These are phyloP conservation scores for Tragelaphus buxtoni DNA, from an alignment of 2,113 vertebrate genomes.

Conservation along the genomic window DNA sequence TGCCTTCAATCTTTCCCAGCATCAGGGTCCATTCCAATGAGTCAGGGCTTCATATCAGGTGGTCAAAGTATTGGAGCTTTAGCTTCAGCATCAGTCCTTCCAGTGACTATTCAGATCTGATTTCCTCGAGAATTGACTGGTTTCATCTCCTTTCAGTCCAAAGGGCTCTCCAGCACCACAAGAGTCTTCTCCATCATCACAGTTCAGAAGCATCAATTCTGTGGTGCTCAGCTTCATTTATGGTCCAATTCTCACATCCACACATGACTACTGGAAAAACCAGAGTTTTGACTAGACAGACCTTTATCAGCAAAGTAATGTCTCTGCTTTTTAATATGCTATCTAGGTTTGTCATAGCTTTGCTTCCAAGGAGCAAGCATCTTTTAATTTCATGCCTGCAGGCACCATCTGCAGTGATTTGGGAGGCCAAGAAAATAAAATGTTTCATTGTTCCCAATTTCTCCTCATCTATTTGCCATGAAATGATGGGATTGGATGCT, in stretches of 20 bases:
- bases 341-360: not conserved
- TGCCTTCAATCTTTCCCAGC: not conserved
- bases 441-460: not conserved
- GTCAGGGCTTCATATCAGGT: not conserved
- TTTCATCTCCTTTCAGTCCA: not conserved
- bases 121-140: not conserved
- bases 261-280: not conserved
- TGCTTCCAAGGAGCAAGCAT: not conserved
- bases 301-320: not conserved
- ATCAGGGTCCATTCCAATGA: not conserved
- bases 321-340: not conserved
- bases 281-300: not conserved
- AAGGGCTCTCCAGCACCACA: not conserved
- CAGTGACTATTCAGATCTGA: not conserved
- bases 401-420: not conserved
- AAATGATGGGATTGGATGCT: not conserved
- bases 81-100: not conserved
- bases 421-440: not conserved
- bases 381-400: not conserved
- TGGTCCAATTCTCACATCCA: not conserved
- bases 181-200: not conserved
- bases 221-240: fast-evolving
- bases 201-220: not conserved
- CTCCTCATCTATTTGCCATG: not conserved
- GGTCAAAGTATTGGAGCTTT: not conserved